Evolutionary conservation across 2,797 vertebrate species (phyloP).

Genomic region (Iguana delicatissima): DNA sequence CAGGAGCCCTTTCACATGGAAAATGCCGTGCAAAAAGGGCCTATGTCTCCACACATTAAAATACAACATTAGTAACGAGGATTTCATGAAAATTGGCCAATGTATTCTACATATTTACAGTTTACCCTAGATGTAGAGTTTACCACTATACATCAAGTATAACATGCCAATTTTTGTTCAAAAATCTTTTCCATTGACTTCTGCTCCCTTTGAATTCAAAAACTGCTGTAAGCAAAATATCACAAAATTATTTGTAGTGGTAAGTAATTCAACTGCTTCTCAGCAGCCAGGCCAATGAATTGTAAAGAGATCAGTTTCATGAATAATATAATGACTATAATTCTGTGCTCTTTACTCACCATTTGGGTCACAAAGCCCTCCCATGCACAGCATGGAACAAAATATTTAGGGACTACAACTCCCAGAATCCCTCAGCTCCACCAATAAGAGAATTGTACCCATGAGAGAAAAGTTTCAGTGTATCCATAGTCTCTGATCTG

Average conservation of each 20-base stretch:
- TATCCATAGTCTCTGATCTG: background rate
- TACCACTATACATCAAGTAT: background rate
- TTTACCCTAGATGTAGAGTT: background rate
- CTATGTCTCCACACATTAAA: conserved; percentile 33
- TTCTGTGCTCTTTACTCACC: too few species aligned
- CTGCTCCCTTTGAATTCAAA: background rate
- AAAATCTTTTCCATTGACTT: background rate
- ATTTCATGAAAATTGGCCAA: background rate
- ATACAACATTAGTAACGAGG: background rate
- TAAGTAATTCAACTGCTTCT: background rate
- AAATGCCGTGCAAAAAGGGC: too few species aligned
- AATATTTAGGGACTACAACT: too few species aligned
- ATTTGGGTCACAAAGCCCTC: too few species aligned
- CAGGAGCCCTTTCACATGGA: too few species aligned
- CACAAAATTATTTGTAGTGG: background rate
- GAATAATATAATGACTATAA: background rate
- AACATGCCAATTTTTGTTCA: background rate
- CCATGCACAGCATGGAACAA: too few species aligned
- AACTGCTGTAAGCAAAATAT: background rate
- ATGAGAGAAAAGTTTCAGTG: background rate
- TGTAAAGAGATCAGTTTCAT: background rate
- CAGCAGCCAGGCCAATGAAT: background rate
- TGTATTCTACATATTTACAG: background rate
- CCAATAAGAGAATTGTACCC: background rate
- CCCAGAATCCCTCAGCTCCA: too few species aligned